Percentiles rank a stretch among this genome's conserved stretches.
Evolutionary conservation across 37 sponge, comb jelly and placozoan genomes (phyloP).

Genomic region (Halisarca cf. caerulea): DNA sequence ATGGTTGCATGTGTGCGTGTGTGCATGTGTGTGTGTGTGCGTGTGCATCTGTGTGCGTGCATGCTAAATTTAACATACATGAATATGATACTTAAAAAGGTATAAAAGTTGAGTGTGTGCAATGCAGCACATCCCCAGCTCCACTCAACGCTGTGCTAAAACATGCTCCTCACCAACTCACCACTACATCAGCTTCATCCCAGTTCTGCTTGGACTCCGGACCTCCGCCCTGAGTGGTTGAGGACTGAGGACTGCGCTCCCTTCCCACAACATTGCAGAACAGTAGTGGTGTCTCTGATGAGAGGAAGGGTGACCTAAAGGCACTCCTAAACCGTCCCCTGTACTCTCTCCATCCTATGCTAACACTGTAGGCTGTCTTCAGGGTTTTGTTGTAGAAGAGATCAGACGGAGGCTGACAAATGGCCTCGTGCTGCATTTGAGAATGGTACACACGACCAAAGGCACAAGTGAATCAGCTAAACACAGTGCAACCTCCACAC

Average conservation of each 20-base stretch:
- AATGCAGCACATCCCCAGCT: too few relatives aligned
- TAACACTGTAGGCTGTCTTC: background rate
- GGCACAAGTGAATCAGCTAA: too few relatives aligned
- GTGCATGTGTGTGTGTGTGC: too few relatives aligned
- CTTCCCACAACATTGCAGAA: conserved; percentile 1
- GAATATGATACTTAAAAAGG: too few relatives aligned
- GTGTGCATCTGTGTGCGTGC: too few relatives aligned
- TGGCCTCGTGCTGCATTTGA: conserved; percentile 28
- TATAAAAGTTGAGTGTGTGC: too few relatives aligned
- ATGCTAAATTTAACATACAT: too few relatives aligned
- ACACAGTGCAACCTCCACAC: too few relatives aligned
- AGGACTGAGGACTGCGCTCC: background rate
- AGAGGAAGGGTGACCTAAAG: background rate
- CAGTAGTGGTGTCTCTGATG: background rate
- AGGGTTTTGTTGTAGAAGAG: conserved; percentile 45
- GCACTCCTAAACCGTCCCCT: background rate
- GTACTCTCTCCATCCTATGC: background rate
- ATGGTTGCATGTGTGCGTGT: too few relatives aligned
- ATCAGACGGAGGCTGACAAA: conserved; percentile 54
- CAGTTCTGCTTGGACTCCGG: conserved; percentile 57
- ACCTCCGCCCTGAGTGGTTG: background rate
- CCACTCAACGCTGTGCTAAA: background rate
- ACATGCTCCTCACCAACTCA: conserved; percentile 32
- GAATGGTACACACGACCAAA: too few relatives aligned
- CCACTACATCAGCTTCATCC: conserved; percentile 61